These are phyloP conservation scores for Pipistrellus pipistrellus DNA, from an alignment of 2,797 vertebrate genomes.

Conservation along the genomic window DNA sequence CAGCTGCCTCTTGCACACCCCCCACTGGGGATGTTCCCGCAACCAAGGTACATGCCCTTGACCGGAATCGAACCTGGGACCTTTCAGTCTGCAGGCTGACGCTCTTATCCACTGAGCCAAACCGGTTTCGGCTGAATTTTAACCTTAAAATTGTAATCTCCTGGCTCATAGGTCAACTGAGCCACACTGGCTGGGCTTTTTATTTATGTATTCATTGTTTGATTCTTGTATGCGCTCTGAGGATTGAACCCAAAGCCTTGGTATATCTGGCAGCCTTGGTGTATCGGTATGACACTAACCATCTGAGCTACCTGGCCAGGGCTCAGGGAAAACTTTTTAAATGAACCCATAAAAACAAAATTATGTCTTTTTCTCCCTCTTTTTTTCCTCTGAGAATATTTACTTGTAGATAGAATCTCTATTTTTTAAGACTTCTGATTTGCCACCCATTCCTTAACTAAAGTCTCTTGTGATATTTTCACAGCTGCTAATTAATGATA, in stretches of 20 bases:
- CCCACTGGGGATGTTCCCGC: no score
- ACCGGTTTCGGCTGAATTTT: no score
- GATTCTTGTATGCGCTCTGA: not conserved
- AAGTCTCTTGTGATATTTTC: constrained; percentile 82
- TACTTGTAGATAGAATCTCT: constrained; percentile 36
- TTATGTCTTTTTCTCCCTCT: not conserved
- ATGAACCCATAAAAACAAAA: constrained; percentile 57
- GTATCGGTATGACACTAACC: not conserved
- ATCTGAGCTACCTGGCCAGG: not conserved
- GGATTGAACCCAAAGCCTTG: not conserved
- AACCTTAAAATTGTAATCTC: no score
- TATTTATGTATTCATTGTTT: not conserved
- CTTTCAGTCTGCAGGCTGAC: no score
- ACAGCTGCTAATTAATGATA: constrained; percentile 64
- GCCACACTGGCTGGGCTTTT: not conserved
- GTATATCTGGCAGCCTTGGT: not conserved
- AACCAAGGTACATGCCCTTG: no score
- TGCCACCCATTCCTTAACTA: constrained; percentile 61
- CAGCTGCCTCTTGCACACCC: no score
- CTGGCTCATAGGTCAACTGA: not conserved
- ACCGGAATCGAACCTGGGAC: no score
- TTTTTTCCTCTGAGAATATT: not conserved
- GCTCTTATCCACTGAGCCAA: no score
- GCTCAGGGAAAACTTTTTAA: not conserved
- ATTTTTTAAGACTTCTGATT: constrained; percentile 9